Evolutionary conservation across 2,797 vertebrate genomes (phyloP), one percentile per base, ranked within the genome.

Genomic region (Phalanger gymnotis): DNA sequence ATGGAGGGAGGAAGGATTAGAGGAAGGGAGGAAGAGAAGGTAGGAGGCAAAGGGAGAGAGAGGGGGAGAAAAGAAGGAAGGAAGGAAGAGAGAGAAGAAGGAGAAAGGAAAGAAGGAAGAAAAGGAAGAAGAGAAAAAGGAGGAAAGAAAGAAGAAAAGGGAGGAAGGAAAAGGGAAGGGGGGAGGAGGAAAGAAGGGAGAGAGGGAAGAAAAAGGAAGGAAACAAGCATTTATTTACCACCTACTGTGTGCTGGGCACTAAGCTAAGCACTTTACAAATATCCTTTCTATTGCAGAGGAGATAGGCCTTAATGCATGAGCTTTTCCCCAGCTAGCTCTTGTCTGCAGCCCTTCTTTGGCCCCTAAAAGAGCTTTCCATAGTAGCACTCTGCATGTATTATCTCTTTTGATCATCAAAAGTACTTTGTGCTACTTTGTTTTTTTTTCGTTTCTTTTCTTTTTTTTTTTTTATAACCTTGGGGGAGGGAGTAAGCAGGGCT

Each of bases 1-100:
- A 5, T 6, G 27, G 28, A 6, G 28, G 5, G 0, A 27, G 9
- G 2, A 57, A 5, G 6, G 22, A 57, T 4, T 6, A 6, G 28
- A 6, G 28, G 5, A 73, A 16, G 66, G 19, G 40, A 40, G 14
- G 34, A n/a, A 19, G 56, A 6, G 1, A 55, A 28, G 2, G 7
- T 2, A 28, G 5, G 16, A 56, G 19, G 5, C 4, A 6, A 5
- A 7, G 9, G 28, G 9, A 7, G 25, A 9, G 28, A 57, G 27
- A 2, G 9, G 10, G 27, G 27, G 30, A 57, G 56, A 28, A 57
- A 30, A 0, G 28, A 57, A 30, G 27, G 56, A 57, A 10, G 27
- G 25, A 9, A 28, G 5, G 25, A 9, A 10, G 6, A 1, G 25
- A 28, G 56, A 6, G 53, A 54, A n/a, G n/a, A n/a, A n/a, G n/a